These are phyloP conservation scores for Meloidogyne floridensis DNA, from an alignment of 1,140 invertebrate genomes.

Conservation along the genomic window DNA sequence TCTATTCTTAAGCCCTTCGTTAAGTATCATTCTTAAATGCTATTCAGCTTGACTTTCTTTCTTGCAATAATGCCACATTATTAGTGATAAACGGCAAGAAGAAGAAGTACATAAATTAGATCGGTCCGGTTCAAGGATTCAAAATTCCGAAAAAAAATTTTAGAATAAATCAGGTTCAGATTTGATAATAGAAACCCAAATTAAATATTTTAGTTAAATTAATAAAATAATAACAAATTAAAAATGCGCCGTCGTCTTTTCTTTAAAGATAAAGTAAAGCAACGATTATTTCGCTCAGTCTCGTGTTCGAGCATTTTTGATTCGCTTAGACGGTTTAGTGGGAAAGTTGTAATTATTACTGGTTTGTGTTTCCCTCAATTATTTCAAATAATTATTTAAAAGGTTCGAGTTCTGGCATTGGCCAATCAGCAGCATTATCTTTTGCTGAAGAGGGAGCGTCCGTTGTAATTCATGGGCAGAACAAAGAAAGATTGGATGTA, in stretches of 20 bases:
- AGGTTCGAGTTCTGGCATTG: slow-evolving; percentile 47
- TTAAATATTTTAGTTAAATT: too few relatives aligned
- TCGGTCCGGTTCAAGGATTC: too few relatives aligned
- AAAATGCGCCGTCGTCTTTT: slow-evolving; percentile 1
- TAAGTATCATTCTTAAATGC: too few relatives aligned
- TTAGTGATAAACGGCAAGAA: too few relatives aligned
- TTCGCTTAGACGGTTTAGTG: slow-evolving; percentile 20
- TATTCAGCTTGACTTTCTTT: too few relatives aligned
- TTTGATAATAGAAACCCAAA: too few relatives aligned
- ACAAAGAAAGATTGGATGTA: slow-evolving; percentile 38
- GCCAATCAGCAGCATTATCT: slow-evolving; percentile 32
- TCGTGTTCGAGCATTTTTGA: not conserved
- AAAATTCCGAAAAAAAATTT: too few relatives aligned
- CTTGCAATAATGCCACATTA: too few relatives aligned
- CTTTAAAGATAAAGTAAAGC: not conserved
- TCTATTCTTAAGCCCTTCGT: too few relatives aligned
- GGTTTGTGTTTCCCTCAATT: not conserved
- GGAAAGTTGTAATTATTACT: slow-evolving; percentile 39
- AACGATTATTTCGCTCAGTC: not conserved
- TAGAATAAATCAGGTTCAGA: too few relatives aligned
- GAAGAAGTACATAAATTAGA: too few relatives aligned
- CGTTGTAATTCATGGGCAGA: slow-evolving; percentile 46
- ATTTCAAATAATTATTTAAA: slow-evolving; percentile 23
- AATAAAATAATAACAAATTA: not conserved
- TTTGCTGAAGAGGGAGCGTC: slow-evolving; percentile 41